phyloP scores from a whole-genome alignment of 2,113 vertebrate species.

The Gasterosteus nipponicus region DNA sequence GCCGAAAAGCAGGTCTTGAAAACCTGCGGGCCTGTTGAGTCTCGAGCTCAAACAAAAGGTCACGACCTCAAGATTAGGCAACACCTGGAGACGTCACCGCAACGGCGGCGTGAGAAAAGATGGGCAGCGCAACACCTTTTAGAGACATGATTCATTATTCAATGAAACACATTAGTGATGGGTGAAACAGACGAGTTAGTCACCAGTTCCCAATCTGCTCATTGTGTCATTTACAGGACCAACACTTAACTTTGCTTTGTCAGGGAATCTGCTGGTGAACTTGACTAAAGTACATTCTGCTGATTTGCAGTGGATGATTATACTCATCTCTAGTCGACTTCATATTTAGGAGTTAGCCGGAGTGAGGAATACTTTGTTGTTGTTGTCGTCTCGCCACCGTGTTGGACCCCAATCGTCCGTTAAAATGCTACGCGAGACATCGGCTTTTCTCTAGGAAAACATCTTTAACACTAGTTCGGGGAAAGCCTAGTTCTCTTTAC shows the following conservation, averaged over 20 bases:
- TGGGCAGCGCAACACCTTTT: constrained; percentile 7
- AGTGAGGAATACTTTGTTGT: neutral
- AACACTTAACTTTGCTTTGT: neutral
- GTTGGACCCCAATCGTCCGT: neutral
- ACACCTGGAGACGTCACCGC: constrained; percentile 46
- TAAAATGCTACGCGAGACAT: neutral
- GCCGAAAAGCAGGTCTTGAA: constrained; percentile 8
- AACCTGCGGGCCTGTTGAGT: constrained; percentile 25
- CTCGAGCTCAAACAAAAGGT: constrained; percentile 5
- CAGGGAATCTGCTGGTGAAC: neutral
- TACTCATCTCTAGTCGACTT: neutral
- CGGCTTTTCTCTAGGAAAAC: neutral
- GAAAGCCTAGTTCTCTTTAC: constrained; percentile 2
- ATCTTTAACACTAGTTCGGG: too few relatives aligned
- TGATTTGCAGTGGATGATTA: neutral
- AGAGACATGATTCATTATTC: constrained; percentile 17
- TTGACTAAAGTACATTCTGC: neutral
- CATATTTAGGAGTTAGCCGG: neutral
- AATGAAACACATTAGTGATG: constrained; percentile 30
- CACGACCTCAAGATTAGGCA: constrained; percentile 58
- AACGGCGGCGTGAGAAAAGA: neutral
- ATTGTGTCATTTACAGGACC: neutral
- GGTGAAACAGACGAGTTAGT: neutral
- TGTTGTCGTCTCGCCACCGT: neutral
- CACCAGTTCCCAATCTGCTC: neutral